Evolutionary conservation across 2,888 invertebrate species (phyloP), one percentile per base, ranked within the genome.

Genomic region (Andrena camellia): DNA sequence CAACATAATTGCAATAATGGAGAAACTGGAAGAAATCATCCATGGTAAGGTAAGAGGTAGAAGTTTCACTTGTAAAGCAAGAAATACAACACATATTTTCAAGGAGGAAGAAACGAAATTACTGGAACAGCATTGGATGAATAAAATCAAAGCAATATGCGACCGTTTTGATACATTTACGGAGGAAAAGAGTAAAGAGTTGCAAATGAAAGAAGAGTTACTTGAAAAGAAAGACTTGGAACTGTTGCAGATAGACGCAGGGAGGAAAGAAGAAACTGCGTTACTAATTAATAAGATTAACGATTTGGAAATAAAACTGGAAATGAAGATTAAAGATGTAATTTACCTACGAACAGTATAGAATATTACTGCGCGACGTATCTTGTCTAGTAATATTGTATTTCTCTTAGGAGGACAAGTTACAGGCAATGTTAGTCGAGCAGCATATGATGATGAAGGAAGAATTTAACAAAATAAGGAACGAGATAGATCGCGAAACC

Each of bases 391-490:
- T 66, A 69, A 60, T 72, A 63, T 13, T 74, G 2, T 78, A 60
- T 63, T 70, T 50, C 42, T 83, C 69, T 52, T 31, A 93, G 93
- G 92, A 92, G 64, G 86, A 84, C 57, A 91, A 89, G 78, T 81
- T 92, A n/a, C 89, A 91, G 68, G 71, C 71, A 2, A 90, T 91
- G 57, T 63, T 93, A n/a, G 60, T 85, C 2, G 90, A 91, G 8
- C 92, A 93, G 64, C 91, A 90, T 78, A 78, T 79, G 71, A 87
- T 82, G 8, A 90, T 93, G 88, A 92, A 88, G 73, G 89, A 89
- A 13, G 93, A 93, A 75, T 89, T 93, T 67, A 78, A 75, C 7
- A 90, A 90, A 78, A 91, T 93, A 78, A 88, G 89, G 64, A 86
- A 31, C 2, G 88, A 91, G 64, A 88, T 92, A 72, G 92, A 92